Base-by-base conservation (phyloP, 2,113 vertebrate genomes). In the Empidonax traillii region DNA sequence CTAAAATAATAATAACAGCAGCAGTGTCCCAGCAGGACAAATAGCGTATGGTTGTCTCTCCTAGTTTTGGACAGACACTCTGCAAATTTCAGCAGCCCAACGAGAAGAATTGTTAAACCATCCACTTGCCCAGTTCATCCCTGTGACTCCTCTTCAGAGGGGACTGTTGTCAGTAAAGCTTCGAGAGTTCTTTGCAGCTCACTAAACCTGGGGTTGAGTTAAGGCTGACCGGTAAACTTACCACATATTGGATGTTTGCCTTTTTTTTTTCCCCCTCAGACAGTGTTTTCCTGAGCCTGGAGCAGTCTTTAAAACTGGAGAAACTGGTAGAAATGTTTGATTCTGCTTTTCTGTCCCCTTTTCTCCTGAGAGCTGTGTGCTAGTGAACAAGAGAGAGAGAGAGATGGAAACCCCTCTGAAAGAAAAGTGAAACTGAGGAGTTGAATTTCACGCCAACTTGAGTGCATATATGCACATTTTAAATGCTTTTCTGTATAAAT, bases 191-290 rank as follows among this genome's bases (percentile, higher is more conserved):
- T 91, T 67, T 39, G 19, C 65, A 56, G 41, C 74, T 89, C 0
- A 2, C 0, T 77, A n/a, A 75, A 61, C 8, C 49, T 69, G 62
- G 21, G 12, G 6, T 49, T n/a, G 23, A 69, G 14, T 7, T 68
- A 51, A 41, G 15, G 25, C 46, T 73, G 30, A 43, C 25, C 1
- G 1, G 28, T 47, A 27, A 33, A 68, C 5, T 91, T 68, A 15
- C 0, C 30, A 28, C 6, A 7, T 1, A 0, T 8, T 21, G 2
- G 11, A 39, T 71, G 25, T 51, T 84, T 93, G 18, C 51, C 46
- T 59, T 0, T 3, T 1, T 6, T 6, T 37, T 73, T 49, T 31
- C 11, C 0, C 8, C 55, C 43, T 33, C 10, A 41, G n/a, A 27
- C 1, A 30, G 3, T 47, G 27, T 43, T 58, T 53, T 73, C 33